Conservation (phyloP, 2,797 vertebrate genomes). For the Knipowitschia caucasica region DNA sequence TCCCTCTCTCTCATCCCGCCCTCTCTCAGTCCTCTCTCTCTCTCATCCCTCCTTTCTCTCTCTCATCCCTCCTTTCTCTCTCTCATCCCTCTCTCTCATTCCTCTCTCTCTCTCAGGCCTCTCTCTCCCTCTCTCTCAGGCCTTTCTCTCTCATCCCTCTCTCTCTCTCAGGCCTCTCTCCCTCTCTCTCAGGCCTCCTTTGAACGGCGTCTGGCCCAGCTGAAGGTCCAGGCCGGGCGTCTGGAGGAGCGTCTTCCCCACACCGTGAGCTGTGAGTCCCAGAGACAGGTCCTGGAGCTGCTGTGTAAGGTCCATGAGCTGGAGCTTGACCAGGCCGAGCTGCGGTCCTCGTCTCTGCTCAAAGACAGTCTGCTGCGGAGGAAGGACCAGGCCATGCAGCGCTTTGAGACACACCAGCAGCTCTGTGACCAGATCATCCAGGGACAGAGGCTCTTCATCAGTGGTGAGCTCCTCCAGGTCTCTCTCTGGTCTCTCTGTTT, state of each 20-base stretch:
- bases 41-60: neutral
- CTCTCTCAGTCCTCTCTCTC: too few species aligned
- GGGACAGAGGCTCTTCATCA: constrained; percentile 84
- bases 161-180: neutral
- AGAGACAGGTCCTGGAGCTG: constrained; percentile 82
- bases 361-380: constrained; percentile 84
- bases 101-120: neutral
- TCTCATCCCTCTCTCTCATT: neutral
- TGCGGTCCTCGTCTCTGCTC: constrained; percentile 80
- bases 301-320: constrained; percentile 87
- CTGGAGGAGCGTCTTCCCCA: constrained; percentile 81
- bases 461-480: constrained; percentile 65
- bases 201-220: constrained; percentile 75
- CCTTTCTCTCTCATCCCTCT: neutral
- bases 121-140: neutral
- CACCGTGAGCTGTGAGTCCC: constrained; percentile 81
- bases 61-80: neutral
- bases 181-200: constrained; percentile 65
- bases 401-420: constrained; percentile 81
- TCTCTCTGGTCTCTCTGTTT: too few species aligned
- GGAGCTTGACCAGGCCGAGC: constrained; percentile 82
- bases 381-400: constrained; percentile 80
- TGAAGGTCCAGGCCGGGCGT: constrained; percentile 69
- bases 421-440: constrained; percentile 88
- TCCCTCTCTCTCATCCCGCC: too few species aligned